These are phyloP conservation scores for Conistra vaccinii DNA, from an alignment of 2,888 invertebrate species.

Conservation along the genomic window DNA sequence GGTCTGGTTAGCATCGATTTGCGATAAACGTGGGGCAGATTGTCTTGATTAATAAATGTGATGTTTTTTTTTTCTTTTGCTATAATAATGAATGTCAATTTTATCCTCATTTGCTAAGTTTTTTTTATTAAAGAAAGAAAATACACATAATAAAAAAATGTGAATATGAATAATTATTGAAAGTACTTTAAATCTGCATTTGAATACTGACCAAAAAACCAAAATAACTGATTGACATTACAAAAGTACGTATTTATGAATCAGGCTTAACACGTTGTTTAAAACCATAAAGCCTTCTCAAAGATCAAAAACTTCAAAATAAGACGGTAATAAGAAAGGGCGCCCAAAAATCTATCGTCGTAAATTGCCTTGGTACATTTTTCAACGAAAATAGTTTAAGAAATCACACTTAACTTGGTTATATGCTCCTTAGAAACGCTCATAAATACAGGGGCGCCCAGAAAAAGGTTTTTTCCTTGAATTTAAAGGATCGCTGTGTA, in stretches of 20 bases:
- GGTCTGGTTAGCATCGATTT: slow-evolving; percentile 65
- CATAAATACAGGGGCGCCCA: slow-evolving; percentile 69
- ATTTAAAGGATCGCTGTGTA: slow-evolving; percentile 77
- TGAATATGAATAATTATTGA: too few species aligned
- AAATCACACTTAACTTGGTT: slow-evolving; percentile 78
- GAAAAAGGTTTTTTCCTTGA: slow-evolving; percentile 77
- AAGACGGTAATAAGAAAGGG: slow-evolving; percentile 30
- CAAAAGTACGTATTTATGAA: slow-evolving; percentile 1
- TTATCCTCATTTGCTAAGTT: not conserved
- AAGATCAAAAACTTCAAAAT: slow-evolving; percentile 50
- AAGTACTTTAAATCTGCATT: not conserved
- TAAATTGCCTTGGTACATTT: slow-evolving; percentile 64
- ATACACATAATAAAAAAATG: not conserved
- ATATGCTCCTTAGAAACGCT: slow-evolving; percentile 68
- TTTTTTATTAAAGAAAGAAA: not conserved
- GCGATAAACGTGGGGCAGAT: slow-evolving; percentile 55
- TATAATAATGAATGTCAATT: not conserved
- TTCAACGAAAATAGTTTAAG: slow-evolving; percentile 60
- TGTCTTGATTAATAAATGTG: slow-evolving; percentile 47
- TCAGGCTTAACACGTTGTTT: not conserved
- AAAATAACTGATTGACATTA: not conserved
- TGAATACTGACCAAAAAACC: not conserved
- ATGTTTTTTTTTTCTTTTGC: not conserved
- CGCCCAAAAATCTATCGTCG: slow-evolving; percentile 55
- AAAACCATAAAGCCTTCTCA: slow-evolving; percentile 16